These are phyloP conservation scores for Leptoteleia sp. DNA, from an alignment of 1,140 invertebrate species.

Conservation along the genomic window DNA sequence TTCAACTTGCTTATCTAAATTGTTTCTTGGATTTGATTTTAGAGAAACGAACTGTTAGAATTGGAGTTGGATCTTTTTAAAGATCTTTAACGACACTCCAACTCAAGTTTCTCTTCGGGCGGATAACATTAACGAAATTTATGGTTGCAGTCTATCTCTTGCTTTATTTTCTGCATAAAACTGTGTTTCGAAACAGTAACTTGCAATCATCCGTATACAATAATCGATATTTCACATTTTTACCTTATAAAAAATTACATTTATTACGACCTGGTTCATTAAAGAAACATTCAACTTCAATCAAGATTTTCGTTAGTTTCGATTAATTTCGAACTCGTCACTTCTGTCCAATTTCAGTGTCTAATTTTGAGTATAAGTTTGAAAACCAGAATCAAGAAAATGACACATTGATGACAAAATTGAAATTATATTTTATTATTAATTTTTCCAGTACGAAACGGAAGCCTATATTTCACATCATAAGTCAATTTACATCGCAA, in stretches of 20 bases:
- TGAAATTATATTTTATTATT: constrained; percentile 20
- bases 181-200: constrained; percentile 18
- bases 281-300: too few species aligned
- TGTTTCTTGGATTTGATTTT: constrained; percentile 49
- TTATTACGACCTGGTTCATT: too few species aligned
- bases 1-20: constrained; percentile 54
- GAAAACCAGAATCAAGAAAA: too few species aligned
- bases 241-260: neutral
- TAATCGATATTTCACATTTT: constrained; percentile 13
- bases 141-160: constrained; percentile 5
- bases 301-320: too few species aligned
- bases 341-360: too few species aligned
- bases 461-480: constrained; percentile 32
- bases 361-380: too few species aligned
- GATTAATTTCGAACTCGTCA: too few species aligned
- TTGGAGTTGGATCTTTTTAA: constrained; percentile 44
- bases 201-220: constrained; percentile 34
- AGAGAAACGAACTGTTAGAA: constrained; percentile 47
- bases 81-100: constrained; percentile 29
- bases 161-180: constrained; percentile 35
- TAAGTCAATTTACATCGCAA: constrained; percentile 47
- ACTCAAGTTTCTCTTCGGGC: constrained; percentile 21
- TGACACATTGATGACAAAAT: constrained; percentile 32
- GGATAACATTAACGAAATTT: constrained; percentile 18
- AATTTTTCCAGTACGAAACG: neutral